These are phyloP conservation scores for Drusus annulatus DNA, from an alignment of 1,140 invertebrate genomes.

Conservation along the genomic window DNA sequence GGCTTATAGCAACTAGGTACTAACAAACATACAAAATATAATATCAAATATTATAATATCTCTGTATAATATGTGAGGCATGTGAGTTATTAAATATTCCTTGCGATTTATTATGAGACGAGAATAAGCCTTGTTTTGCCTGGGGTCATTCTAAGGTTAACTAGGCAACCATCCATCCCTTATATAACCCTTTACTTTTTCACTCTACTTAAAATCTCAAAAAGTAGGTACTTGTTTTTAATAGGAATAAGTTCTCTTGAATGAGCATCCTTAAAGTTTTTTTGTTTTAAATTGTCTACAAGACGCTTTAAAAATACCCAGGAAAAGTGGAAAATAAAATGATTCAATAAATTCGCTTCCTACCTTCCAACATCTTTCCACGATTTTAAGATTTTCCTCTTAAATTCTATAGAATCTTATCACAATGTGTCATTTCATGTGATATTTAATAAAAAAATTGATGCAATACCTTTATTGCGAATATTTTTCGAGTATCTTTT, in stretches of 20 bases:
- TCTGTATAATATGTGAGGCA: background rate
- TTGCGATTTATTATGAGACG: slow-evolving; percentile 49
- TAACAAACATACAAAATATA: too few species aligned
- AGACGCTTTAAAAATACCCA: background rate
- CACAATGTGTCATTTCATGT: background rate
- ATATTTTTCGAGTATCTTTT: background rate
- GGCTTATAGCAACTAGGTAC: too few species aligned
- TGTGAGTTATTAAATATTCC: too few species aligned
- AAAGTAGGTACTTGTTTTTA: too few species aligned
- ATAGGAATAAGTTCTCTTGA: too few species aligned
- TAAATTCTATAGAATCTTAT: background rate
- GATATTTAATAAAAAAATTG: slow-evolving; percentile 1
- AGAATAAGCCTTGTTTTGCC: slow-evolving; percentile 41
- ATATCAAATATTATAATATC: background rate
- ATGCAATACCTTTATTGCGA: background rate
- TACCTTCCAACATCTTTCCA: background rate
- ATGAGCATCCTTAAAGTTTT: too few species aligned
- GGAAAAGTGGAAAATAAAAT: background rate
- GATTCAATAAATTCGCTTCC: background rate
- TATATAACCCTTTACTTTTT: background rate
- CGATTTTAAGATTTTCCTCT: background rate
- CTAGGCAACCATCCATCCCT: slow-evolving; percentile 34
- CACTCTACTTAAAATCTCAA: too few species aligned
- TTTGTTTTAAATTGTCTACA: too few species aligned
- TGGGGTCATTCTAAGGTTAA: slow-evolving; percentile 51